These are phyloP conservation scores for Lagria hirta DNA, from an alignment of 2,888 invertebrate genomes.

Conservation along the genomic window DNA sequence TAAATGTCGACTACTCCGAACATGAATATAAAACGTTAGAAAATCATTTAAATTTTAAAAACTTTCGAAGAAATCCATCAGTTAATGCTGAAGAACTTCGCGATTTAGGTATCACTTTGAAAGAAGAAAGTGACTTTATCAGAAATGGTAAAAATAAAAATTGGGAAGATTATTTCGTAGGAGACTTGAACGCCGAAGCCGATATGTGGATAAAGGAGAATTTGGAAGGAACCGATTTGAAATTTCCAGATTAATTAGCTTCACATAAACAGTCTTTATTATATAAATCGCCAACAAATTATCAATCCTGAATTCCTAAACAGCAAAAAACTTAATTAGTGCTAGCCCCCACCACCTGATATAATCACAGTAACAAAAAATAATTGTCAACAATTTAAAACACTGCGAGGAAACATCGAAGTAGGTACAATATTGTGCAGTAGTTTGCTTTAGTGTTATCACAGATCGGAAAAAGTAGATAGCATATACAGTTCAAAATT, in stretches of 20 bases:
- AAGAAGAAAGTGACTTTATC: slow-evolving; percentile 64
- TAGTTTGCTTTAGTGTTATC: too few relatives aligned
- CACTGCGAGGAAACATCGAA: too few relatives aligned
- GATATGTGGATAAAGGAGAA: slow-evolving; percentile 4
- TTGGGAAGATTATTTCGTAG: slow-evolving; percentile 7
- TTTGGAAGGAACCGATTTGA: background rate
- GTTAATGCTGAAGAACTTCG: slow-evolving; percentile 71
- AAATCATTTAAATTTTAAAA: slow-evolving; percentile 73
- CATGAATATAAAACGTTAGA: too few relatives aligned
- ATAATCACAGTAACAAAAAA: too few relatives aligned
- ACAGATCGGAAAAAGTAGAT: too few relatives aligned
- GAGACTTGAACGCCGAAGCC: slow-evolving; percentile 1
- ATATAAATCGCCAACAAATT: background rate
- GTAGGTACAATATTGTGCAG: too few relatives aligned
- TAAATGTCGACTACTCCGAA: too few relatives aligned
- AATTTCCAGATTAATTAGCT: background rate
- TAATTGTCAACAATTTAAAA: too few relatives aligned
- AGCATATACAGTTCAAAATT: too few relatives aligned
- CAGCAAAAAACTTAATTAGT: too few relatives aligned
- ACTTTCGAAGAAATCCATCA: slow-evolving; percentile 78
- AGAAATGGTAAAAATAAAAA: slow-evolving; percentile 59
- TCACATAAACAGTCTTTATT: background rate
- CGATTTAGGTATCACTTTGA: slow-evolving; percentile 61
- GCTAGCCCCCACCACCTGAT: too few relatives aligned
- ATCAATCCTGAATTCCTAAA: too few relatives aligned